Evolutionary conservation across 2,113 vertebrate species (phyloP).

Genomic region (Mirounga angustirostris): DNA sequence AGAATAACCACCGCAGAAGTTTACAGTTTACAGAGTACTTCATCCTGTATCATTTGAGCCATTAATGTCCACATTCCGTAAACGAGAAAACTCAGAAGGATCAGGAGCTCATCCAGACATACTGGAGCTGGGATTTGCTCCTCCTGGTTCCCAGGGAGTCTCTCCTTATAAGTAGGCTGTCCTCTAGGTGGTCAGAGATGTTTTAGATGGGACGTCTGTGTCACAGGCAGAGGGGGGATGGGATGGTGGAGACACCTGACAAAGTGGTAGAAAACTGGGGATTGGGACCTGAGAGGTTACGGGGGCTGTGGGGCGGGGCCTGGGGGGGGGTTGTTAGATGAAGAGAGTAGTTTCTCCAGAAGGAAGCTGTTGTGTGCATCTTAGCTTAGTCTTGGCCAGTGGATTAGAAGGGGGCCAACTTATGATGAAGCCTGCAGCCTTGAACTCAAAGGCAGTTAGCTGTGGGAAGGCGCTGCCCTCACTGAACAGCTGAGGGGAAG

Average conservation of each 20-base stretch:
- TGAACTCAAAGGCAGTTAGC: background rate
- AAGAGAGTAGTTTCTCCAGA: background rate
- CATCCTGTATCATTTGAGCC: background rate
- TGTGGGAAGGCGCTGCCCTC: background rate
- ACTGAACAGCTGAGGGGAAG: background rate
- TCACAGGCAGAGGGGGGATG: fast-evolving
- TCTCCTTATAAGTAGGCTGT: background rate
- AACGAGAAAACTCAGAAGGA: too few species aligned
- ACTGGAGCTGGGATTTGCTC: background rate
- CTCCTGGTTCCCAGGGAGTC: background rate
- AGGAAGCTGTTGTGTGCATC: background rate
- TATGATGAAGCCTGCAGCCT: background rate
- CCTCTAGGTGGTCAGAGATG: background rate
- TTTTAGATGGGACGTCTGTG: background rate
- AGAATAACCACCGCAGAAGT: background rate
- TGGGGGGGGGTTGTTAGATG: background rate
- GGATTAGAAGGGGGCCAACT: background rate
- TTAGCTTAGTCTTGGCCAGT: background rate
- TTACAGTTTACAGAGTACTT: background rate
- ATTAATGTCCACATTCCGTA: background rate
- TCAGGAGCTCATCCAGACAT: fast-evolving
- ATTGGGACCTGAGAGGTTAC: background rate
- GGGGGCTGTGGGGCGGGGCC: fast-evolving
- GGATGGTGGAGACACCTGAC: too few species aligned
- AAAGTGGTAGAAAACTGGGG: background rate